Evolutionary conservation across 2,888 invertebrate species (phyloP), one percentile per base, ranked within the genome.

Genomic region (Laothoe populi): DNA sequence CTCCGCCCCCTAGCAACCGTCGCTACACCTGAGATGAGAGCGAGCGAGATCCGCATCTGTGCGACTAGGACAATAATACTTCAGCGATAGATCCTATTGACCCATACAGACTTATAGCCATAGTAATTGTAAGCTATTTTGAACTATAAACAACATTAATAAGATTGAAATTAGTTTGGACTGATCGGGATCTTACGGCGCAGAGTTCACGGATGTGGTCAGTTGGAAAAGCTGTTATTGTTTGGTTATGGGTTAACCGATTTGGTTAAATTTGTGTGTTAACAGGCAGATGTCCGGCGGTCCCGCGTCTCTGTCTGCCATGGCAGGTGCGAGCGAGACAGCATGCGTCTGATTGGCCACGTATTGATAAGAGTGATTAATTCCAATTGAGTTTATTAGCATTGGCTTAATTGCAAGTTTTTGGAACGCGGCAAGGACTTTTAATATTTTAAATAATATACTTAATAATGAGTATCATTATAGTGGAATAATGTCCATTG

Each of bases 201-300:
- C 35, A 67, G 65, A 66, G 62, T 66, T 70, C 67, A 64, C 64
- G 62, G 68, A 67, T 74, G 79, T 85, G 90, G 90, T 90, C 90
- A 89, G 86, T 86, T 86, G 87, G 87, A 83, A 88, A 88, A 91
- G 90, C 90, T 92, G 91, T 91, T 92, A 91, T 92, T 92, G 92
- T 92, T 92, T 90, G 90, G 89, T 87, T 89, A 87, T 82, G 85
- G 92, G 92, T 91, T 91, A 91, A 92, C 91, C 91, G 88, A 90
- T 91, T 92, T 91, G 90, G 91, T 91, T 90, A 90, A 88, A 89
- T 90, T 91, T 86, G 90, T 90, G 87, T 87, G 87, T 86, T 88
- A 88, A 89, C 86, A 86, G 85, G 84, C 87, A 89, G 86, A 88
- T 87, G 89, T 84, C 86, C 85, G 84, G 80, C 78, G 73, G 67